Conservation (phyloP, 2,888 invertebrate genomes). For the Agrypnus murinus region DNA sequence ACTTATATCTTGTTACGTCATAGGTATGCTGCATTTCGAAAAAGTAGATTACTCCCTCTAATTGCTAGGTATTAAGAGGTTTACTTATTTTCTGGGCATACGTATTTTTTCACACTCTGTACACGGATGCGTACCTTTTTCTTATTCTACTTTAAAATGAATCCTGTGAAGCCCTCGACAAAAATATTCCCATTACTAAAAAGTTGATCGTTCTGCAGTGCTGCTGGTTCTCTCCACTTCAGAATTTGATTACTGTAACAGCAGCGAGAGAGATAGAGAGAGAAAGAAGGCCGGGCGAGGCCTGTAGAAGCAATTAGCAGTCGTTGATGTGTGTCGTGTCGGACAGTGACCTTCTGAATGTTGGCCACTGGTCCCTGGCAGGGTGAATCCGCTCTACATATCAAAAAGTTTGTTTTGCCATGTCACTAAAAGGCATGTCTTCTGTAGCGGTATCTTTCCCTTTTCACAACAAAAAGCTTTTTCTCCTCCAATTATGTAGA, state of each 20-base stretch:
- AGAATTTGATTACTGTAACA: constrained; percentile 44
- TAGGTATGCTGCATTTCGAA: constrained; percentile 16
- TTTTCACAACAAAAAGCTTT: too few relatives aligned
- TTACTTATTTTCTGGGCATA: background rate
- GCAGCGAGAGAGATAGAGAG: too few relatives aligned
- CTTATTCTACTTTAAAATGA: background rate
- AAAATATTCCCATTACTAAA: constrained; percentile 45
- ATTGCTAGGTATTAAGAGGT: background rate
- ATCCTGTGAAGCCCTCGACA: constrained; percentile 40
- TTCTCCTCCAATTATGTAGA: too few relatives aligned
- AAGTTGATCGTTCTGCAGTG: constrained; percentile 33
- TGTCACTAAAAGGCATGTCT: constrained; percentile 25
- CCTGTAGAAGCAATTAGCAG: constrained; percentile 50
- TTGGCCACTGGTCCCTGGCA: constrained; percentile 47
- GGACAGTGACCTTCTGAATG: constrained; percentile 51
- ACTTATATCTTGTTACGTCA: constrained; percentile 5
- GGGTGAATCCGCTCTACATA: constrained; percentile 50
- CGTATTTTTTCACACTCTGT: background rate
- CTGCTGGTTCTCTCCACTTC: constrained; percentile 46
- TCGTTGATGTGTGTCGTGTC: constrained; percentile 48
- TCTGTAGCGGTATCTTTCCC: constrained; percentile 5
- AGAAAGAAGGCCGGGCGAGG: constrained; percentile 40
- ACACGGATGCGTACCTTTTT: background rate
- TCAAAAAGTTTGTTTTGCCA: constrained; percentile 20
- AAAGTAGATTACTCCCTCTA: background rate